A percentile compares a stretch with the other conserved stretches of the same genome.
Evolutionary conservation across 1,140 invertebrate genomes (phyloP).

Genomic region (Drosophila aff.): DNA sequence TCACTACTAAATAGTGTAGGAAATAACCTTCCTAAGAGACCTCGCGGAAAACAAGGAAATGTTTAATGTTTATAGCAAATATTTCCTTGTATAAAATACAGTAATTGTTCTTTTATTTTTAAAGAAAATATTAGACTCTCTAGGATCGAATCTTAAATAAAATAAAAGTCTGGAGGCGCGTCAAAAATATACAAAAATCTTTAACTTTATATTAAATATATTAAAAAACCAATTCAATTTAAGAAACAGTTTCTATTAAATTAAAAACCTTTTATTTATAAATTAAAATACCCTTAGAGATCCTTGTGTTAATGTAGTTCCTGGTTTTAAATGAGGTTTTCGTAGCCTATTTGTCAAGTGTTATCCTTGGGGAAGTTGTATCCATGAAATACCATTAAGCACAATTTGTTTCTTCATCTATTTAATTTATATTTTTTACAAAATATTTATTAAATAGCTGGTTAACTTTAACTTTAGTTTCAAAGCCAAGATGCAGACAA

Average conservation of each 20-base stretch:
- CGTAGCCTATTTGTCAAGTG: not conserved
- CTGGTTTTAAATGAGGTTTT: not conserved
- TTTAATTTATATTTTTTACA: not conserved
- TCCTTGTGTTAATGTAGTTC: not conserved
- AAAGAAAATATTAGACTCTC: not conserved
- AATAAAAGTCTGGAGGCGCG: not conserved
- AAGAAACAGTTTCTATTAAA: not conserved
- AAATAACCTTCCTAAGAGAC: not conserved
- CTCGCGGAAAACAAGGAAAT: not conserved
- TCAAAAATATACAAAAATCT: too few relatives aligned
- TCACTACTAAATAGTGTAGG: not conserved
- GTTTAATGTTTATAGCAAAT: not conserved
- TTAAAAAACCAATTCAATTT: too few relatives aligned
- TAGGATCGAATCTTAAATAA: not conserved
- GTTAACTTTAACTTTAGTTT: not conserved
- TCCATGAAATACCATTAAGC: not conserved
- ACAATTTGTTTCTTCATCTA: not conserved
- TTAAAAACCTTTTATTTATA: not conserved
- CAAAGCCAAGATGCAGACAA: conserved; percentile 15
- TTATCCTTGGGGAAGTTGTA: not conserved
- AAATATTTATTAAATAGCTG: conserved; percentile 1
- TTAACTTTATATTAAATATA: too few relatives aligned
- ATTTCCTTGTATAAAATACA: too few relatives aligned
- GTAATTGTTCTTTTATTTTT: not conserved
- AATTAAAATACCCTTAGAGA: not conserved